Base-by-base conservation (phyloP, 1,140 invertebrate genomes). In the Drosophila littoralis region DNA sequence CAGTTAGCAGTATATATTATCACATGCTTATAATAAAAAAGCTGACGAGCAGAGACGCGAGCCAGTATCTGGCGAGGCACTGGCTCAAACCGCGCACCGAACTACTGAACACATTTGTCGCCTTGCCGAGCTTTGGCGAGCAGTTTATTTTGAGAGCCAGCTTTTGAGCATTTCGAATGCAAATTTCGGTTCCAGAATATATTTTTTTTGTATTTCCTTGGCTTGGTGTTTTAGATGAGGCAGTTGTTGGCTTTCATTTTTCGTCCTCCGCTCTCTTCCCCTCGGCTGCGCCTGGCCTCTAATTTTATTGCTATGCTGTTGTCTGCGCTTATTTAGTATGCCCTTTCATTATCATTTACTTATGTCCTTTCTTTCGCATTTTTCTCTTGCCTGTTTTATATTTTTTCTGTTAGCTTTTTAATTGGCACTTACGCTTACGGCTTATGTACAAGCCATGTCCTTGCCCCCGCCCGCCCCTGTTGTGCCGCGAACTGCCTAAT, bases 351-450 rank as follows among this genome's bases (percentile, higher is more conserved):
- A 76, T 50, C 75, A 68, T 77, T 77, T 72, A 74, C 68, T 79
- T 71, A 60, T 65, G 45, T 70, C 33, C 54, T 46, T 71, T 57
- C 36, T 70, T 82, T 79, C 63, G 63, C 45, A 43, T 73, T 40
- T 73, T 42, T 7, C 7, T 12, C 12, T n/a, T 13, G 12, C 4
- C 17, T 28, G 7, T 7, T 40, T 36, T 32, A 33, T 13, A 9
- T 59, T n/a, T 12, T 59, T 42, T 59, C 28, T 68, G 42, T 77
- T 76, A 63, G 83, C 70, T 81, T 86, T 86, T 86, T 86, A 86
- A 86, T 86, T 86, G 83, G 79, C 83, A 83, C 83, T 86, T 88
- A 68, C 83, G 68, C 50, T 77, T 52, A 58, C 22, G 70, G 82
- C 75, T 85, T 81, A 78, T 75, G 66, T 64, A 72, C 50, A 60